Percentiles rank a stretch among this genome's conserved stretches.
phyloP scores from a whole-genome alignment of 2,113 vertebrate genomes.

The Ailuropoda melanoleuca region DNA sequence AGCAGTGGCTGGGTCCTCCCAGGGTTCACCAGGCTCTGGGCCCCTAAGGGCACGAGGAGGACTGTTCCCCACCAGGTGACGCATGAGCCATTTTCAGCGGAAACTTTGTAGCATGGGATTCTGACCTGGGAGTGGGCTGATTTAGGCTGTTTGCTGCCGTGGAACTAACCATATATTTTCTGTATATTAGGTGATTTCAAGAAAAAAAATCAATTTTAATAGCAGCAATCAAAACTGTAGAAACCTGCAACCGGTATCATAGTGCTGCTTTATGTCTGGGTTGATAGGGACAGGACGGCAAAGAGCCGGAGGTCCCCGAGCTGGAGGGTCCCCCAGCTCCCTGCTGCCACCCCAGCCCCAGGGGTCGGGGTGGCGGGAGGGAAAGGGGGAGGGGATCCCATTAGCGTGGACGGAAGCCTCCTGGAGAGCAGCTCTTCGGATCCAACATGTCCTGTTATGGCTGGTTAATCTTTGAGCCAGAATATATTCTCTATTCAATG shows the following conservation, averaged over 20 bases:
- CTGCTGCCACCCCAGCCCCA: background rate
- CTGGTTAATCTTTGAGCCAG: background rate
- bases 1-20: background rate
- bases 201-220: constrained; percentile 50
- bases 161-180: constrained; percentile 14
- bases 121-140: constrained; percentile 8
- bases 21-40: background rate
- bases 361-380: fast-evolving
- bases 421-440: background rate
- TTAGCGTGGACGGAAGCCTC: background rate
- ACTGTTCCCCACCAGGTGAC: background rate
- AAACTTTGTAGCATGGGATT: background rate
- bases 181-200: constrained; percentile 51
- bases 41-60: background rate
- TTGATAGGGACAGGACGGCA: background rate
- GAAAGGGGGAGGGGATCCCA: fast-evolving
- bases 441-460: no score
- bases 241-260: background rate
- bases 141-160: background rate
- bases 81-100: background rate
- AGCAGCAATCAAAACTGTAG: constrained; percentile 26
- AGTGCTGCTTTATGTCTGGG: background rate
- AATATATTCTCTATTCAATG: background rate
- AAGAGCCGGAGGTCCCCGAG: background rate
- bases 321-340: background rate